Conservation (phyloP, 2,797 vertebrate species). For the Mus minutoides region DNA sequence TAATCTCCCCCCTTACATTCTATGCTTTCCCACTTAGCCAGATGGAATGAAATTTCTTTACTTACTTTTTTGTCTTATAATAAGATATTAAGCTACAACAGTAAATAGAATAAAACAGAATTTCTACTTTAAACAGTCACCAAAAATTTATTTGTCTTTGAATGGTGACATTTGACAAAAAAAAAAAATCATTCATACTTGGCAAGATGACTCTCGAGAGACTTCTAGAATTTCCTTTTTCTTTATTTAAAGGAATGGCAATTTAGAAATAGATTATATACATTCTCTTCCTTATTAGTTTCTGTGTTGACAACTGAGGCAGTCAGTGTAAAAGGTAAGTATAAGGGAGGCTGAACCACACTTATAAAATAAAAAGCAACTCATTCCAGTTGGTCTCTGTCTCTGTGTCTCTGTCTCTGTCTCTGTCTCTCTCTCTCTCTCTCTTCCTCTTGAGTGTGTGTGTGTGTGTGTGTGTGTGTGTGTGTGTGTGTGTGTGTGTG, state of each 20-base stretch:
- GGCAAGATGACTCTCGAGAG: not conserved
- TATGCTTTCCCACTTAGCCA: not conserved
- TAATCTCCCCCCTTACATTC: not conserved
- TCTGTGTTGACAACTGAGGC: not conserved
- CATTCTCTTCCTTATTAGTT: not conserved
- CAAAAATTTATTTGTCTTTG: not conserved
- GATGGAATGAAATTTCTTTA: not conserved
- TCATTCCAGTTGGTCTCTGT: not conserved
- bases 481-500: not conserved
- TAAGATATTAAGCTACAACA: not conserved
- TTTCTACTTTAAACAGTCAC: constrained; percentile 37
- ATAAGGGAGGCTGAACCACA: not conserved
- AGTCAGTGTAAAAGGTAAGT: not conserved
- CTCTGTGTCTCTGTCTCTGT: not conserved
- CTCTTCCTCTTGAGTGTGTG: too few relatives aligned
- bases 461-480: not conserved
- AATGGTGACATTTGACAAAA: not conserved
- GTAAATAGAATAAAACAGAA: not conserved
- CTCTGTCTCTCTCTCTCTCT: not conserved
- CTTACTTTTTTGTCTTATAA: constrained; percentile 41
- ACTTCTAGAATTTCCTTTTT: not conserved
- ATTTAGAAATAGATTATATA: constrained; percentile 23
- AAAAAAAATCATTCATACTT: not conserved
- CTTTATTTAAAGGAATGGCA: not conserved
- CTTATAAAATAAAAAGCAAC: constrained; percentile 13